These are phyloP conservation scores for Agrilus planipennis DNA, from an alignment of 1,140 invertebrate genomes.

Conservation along the genomic window DNA sequence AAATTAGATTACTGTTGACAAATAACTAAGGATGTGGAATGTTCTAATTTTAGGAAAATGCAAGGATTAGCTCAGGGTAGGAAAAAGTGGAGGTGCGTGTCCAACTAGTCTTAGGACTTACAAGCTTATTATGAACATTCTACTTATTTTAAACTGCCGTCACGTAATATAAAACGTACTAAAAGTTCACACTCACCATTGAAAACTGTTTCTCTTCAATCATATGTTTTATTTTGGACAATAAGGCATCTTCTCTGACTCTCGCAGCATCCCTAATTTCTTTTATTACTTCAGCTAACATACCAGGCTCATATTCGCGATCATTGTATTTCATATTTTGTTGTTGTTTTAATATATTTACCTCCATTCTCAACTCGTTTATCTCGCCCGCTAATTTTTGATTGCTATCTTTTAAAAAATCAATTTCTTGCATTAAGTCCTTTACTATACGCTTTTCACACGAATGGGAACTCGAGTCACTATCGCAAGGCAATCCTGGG, in stretches of 20 bases:
- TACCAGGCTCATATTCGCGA: slow-evolving; percentile 57
- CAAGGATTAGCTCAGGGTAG: too few species aligned
- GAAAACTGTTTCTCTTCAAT: slow-evolving; percentile 44
- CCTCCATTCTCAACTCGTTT: slow-evolving; percentile 38
- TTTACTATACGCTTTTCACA: slow-evolving; percentile 37
- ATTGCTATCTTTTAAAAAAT: slow-evolving; percentile 38
- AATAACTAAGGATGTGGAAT: too few species aligned
- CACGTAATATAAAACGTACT: not conserved
- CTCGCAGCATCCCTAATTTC: slow-evolving; percentile 63
- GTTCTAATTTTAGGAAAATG: too few species aligned
- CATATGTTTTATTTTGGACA: slow-evolving; percentile 45
- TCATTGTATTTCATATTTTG: slow-evolving; percentile 31
- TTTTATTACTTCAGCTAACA: slow-evolving; percentile 58
- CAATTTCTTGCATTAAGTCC: slow-evolving; percentile 40
- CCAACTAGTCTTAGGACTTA: too few species aligned
- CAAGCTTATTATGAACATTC: too few species aligned
- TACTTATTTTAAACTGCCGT: too few species aligned
- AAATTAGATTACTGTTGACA: too few species aligned
- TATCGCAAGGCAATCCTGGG: slow-evolving; percentile 42
- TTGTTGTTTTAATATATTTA: slow-evolving; percentile 38
- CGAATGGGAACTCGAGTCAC: slow-evolving; percentile 37
- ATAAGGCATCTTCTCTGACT: slow-evolving; percentile 54
- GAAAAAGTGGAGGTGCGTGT: too few species aligned
- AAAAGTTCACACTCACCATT: slow-evolving; percentile 31
- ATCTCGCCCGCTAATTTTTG: slow-evolving; percentile 41